These are phyloP conservation scores for Thalassoma bifasciatum DNA, from an alignment of 2,113 vertebrate species.

Conservation along the genomic window DNA sequence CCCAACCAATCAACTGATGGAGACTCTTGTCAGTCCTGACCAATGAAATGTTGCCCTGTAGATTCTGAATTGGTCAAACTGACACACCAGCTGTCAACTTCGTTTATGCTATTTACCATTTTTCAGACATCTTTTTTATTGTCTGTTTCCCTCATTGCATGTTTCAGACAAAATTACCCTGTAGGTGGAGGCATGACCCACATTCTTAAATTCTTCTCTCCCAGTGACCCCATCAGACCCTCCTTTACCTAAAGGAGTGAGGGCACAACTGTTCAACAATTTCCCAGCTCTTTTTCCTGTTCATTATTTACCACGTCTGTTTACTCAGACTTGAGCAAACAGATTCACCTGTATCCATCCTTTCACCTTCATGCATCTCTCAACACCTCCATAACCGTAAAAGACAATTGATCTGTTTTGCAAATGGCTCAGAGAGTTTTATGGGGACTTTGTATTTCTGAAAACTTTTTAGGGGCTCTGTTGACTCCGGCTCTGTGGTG, in stretches of 20 bases:
- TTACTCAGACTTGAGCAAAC: constrained; percentile 9
- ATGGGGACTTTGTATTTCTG: background rate
- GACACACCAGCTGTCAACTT: background rate
- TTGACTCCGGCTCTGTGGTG: no score
- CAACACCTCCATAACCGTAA: background rate
- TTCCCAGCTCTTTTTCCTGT: background rate
- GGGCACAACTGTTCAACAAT: background rate
- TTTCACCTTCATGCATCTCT: background rate
- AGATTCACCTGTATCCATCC: background rate
- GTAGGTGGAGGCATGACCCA: background rate
- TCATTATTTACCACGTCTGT: background rate
- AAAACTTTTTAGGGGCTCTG: no score
- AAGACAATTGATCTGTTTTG: no score
- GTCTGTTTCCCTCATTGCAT: background rate
- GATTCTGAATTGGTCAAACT: constrained; percentile 22
- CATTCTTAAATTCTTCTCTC: background rate
- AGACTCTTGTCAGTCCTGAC: constrained; percentile 15
- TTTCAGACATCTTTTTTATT: background rate
- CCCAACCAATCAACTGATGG: constrained; percentile 62
- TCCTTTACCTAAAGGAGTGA: constrained; percentile 41
- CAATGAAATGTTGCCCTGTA: constrained; percentile 61
- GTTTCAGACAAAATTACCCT: background rate
- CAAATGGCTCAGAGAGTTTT: no score
- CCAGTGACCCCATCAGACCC: constrained; percentile 16
- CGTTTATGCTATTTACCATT: background rate